These are phyloP conservation scores for Ivindomyrus marchei DNA, from an alignment of 2,113 vertebrate genomes.

Conservation along the genomic window DNA sequence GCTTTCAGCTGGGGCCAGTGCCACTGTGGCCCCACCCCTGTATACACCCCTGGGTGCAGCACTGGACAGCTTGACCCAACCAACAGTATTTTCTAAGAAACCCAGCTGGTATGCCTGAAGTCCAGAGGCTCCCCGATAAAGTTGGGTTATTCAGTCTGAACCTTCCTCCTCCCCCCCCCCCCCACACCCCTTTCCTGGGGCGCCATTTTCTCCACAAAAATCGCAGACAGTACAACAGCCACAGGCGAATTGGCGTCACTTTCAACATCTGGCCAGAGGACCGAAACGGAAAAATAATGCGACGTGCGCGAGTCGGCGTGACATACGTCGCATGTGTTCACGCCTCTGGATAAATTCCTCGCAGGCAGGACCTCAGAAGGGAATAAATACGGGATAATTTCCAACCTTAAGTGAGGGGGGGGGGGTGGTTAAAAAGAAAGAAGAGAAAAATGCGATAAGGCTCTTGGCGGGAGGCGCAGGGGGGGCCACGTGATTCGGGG, in stretches of 20 bases:
- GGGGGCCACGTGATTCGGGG: background rate
- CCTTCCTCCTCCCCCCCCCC: background rate
- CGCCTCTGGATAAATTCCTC: background rate
- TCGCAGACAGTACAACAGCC: background rate
- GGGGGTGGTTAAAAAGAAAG: background rate
- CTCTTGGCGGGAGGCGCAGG: background rate
- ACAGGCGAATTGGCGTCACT: background rate
- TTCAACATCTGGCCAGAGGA: background rate
- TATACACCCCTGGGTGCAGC: background rate
- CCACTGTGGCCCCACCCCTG: background rate
- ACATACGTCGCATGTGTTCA: background rate
- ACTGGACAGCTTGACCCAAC: background rate
- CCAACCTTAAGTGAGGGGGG: background rate
- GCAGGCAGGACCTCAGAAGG: background rate
- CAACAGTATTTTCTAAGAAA: background rate
- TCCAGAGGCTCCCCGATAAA: background rate
- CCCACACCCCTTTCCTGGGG: background rate
- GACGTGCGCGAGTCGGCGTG: background rate
- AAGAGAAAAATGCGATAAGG: background rate
- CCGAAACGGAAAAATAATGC: background rate
- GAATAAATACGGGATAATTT: background rate
- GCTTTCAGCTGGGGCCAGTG: background rate
- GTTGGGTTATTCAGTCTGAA: background rate
- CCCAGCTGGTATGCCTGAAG: background rate
- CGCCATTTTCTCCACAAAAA: background rate